phyloP scores from a whole-genome alignment of 2,113 vertebrate species.

The Crotalus viridis region DNA sequence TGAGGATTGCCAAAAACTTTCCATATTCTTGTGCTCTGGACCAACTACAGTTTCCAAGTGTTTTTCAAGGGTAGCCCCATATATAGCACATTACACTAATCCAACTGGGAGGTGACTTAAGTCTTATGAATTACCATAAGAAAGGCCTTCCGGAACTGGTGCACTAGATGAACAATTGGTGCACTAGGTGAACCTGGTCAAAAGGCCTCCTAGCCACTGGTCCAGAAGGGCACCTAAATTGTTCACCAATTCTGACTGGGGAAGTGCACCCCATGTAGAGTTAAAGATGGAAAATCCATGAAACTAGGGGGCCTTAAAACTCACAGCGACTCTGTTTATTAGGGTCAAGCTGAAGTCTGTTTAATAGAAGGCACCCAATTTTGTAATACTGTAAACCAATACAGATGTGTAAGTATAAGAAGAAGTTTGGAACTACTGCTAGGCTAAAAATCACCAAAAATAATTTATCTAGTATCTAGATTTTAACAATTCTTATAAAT shows the following conservation, averaged over 20 bases:
- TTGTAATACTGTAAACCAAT: not conserved
- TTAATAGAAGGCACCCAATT: not conserved
- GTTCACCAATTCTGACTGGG: no score
- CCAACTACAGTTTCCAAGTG: not conserved
- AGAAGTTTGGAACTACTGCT: not conserved
- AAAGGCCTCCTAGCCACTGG: not conserved
- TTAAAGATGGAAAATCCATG: no score
- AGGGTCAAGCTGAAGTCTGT: not conserved
- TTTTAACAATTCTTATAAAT: not conserved
- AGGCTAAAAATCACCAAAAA: not conserved
- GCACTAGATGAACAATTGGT: not conserved
- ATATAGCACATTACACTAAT: not conserved
- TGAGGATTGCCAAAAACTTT: no score
- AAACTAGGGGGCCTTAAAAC: no score
- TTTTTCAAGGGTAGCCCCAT: not conserved
- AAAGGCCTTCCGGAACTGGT: not conserved
- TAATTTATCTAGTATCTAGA: not conserved
- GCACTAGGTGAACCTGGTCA: not conserved
- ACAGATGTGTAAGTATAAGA: no score
- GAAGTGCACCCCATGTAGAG: no score
- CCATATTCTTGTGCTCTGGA: not conserved
- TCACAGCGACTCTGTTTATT: no score
- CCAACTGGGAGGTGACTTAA: not conserved
- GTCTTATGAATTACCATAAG: not conserved
- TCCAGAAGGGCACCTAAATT: no score